Conservation (phyloP, 1,140 invertebrate genomes). For the Lethocerus indicus region DNA sequence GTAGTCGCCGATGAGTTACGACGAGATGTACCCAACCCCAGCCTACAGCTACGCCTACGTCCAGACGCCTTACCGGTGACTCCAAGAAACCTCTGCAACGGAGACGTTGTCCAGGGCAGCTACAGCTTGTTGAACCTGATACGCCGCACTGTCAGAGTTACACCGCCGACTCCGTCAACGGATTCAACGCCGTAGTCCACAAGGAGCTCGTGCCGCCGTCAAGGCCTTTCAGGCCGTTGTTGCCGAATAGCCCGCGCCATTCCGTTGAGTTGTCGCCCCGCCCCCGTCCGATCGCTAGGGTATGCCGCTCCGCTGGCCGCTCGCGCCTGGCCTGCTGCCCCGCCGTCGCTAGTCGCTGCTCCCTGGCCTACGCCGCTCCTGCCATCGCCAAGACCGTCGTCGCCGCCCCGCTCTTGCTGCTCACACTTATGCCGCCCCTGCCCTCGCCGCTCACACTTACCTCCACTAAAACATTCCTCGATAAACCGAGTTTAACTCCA, state of each 20-base stretch:
- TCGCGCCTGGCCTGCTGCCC: too few species aligned
- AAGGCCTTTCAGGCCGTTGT: too few species aligned
- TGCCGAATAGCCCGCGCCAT: slow-evolving; percentile 11
- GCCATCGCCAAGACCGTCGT: not conserved
- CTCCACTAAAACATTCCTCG: slow-evolving; percentile 30
- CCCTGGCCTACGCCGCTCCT: slow-evolving; percentile 25
- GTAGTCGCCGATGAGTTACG: slow-evolving; percentile 20
- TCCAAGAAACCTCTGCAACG: slow-evolving; percentile 45
- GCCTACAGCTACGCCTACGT: slow-evolving; percentile 43
- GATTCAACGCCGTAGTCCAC: too few species aligned
- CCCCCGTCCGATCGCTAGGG: too few species aligned
- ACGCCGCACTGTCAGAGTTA: slow-evolving; percentile 19
- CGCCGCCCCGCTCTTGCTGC: slow-evolving; percentile 23
- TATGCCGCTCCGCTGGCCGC: too few species aligned
- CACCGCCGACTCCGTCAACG: slow-evolving; percentile 17
- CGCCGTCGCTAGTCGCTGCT: slow-evolving; percentile 19
- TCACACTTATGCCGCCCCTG: slow-evolving; percentile 21
- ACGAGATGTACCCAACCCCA: slow-evolving; percentile 11
- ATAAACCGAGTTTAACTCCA: too few species aligned
- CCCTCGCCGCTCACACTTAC: slow-evolving; percentile 21
- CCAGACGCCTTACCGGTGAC: slow-evolving; percentile 41
- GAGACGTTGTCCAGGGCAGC: slow-evolving; percentile 45
- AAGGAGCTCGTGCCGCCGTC: too few species aligned
- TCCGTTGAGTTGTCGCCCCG: slow-evolving; percentile 15
- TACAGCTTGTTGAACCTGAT: slow-evolving; percentile 33